A percentile compares a stretch with the other conserved stretches of the same genome.
Conservation (phyloP, 2,113 vertebrate species). For the Pholis gunnellus region DNA sequence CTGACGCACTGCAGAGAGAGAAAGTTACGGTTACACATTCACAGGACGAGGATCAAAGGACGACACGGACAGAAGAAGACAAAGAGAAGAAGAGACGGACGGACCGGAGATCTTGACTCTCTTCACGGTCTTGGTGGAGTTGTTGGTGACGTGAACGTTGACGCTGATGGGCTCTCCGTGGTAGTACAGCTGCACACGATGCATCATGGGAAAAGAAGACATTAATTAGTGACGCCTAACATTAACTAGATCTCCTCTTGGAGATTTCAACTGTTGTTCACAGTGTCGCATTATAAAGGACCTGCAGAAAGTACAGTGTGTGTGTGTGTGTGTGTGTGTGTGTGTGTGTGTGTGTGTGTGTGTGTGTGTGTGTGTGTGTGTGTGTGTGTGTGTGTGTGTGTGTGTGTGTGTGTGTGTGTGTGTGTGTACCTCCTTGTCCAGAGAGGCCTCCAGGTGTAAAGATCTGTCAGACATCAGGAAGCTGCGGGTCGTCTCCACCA, state of each 20-base stretch:
- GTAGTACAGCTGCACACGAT: constrained; percentile 87
- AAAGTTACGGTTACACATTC: not conserved
- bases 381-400: not conserved
- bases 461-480: constrained; percentile 94
- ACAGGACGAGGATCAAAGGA: too few species aligned
- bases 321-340: not conserved
- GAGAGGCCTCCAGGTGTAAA: constrained; percentile 91
- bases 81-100: not conserved
- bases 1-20: constrained; percentile 86
- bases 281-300: too few species aligned
- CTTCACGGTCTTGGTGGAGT: constrained; percentile 93
- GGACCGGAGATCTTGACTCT: constrained; percentile 91
- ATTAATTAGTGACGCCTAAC: not conserved
- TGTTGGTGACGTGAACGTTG: constrained; percentile 95
- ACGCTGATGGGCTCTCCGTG: constrained; percentile 91
- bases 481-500: constrained; percentile 91
- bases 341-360: not conserved
- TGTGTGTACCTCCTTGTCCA: constrained; percentile 89
- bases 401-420: not conserved
- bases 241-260: too few species aligned
- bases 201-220: constrained; percentile 41
- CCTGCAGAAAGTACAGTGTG: too few species aligned
- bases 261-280: too few species aligned
- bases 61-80: too few species aligned
- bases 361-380: not conserved